Evolutionary conservation across 1,140 invertebrate genomes (phyloP).

Genomic region (Heliconius eleuchia): DNA sequence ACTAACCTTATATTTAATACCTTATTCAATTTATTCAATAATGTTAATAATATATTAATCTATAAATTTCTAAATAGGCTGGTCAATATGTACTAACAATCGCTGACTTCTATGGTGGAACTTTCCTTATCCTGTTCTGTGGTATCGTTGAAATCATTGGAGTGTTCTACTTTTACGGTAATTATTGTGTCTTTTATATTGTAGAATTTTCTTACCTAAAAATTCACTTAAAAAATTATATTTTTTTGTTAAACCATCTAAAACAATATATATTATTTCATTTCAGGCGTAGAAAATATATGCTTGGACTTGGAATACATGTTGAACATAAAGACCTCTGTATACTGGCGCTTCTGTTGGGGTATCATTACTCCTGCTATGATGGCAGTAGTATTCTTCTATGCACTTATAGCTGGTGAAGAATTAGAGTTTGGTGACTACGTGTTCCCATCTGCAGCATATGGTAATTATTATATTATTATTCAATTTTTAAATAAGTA

Average conservation of each 20-base stretch:
- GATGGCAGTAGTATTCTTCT: conserved; percentile 87
- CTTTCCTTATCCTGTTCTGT: conserved; percentile 89
- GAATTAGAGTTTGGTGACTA: conserved; percentile 78
- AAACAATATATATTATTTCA: neutral
- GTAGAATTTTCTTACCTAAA: neutral
- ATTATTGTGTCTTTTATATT: conserved; percentile 29
- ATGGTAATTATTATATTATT: conserved; percentile 45
- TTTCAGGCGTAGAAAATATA: conserved; percentile 85
- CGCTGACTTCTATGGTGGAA: conserved; percentile 92
- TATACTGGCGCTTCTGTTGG: conserved; percentile 93
- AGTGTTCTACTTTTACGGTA: conserved; percentile 91
- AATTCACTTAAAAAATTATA: neutral
- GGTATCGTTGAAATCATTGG: conserved; percentile 87
- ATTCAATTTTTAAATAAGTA: neutral
- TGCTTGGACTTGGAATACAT: conserved; percentile 90
- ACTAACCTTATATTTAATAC: neutral
- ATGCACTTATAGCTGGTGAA: conserved; percentile 82
- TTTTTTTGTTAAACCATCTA: neutral
- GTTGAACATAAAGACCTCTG: conserved; percentile 85
- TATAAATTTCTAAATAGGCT: conserved; percentile 82
- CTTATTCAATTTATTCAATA: no score
- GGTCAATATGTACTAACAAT: conserved; percentile 93
- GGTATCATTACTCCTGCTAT: conserved; percentile 87
- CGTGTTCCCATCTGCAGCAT: conserved; percentile 51
- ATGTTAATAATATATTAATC: neutral